These are phyloP conservation scores for Calliphora vicina DNA, from an alignment of 1,140 invertebrate genomes.

Conservation along the genomic window DNA sequence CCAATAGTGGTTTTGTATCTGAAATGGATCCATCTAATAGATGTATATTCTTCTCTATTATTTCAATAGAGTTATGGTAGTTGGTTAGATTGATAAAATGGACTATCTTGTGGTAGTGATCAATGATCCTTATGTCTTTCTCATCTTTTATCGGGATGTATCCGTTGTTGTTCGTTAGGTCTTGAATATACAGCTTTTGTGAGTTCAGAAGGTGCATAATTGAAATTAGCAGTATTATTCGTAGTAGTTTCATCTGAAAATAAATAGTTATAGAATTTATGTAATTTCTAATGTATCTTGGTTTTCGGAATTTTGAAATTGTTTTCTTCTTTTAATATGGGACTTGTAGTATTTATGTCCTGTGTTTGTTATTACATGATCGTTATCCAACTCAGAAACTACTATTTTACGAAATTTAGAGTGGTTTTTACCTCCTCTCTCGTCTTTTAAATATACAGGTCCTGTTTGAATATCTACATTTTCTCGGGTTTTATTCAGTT, in stretches of 20 bases:
- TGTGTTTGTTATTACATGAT: neutral
- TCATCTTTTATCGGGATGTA: neutral
- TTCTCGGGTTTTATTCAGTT: neutral
- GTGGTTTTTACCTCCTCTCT: neutral
- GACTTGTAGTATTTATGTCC: conserved; percentile 14
- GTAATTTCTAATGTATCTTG: neutral
- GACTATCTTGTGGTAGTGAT: neutral
- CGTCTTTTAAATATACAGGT: conserved; percentile 4
- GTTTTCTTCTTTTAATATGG: neutral
- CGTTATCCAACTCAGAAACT: neutral
- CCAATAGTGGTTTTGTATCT: neutral
- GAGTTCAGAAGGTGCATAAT: neutral
- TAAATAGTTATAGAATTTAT: neutral
- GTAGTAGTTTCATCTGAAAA: neutral
- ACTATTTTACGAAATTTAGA: conserved; percentile 3
- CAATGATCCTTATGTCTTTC: neutral
- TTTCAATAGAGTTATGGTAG: neutral
- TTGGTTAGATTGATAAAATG: neutral
- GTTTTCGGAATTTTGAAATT: neutral
- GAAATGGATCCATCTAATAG: neutral
- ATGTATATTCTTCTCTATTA: neutral
- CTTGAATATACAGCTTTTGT: neutral
- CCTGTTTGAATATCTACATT: conserved; percentile 11
- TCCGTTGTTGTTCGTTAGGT: neutral
- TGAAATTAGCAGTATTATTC: neutral